Conservation (phyloP, 2,113 vertebrate species). For the Hymenochirus boettgeri region DNA sequence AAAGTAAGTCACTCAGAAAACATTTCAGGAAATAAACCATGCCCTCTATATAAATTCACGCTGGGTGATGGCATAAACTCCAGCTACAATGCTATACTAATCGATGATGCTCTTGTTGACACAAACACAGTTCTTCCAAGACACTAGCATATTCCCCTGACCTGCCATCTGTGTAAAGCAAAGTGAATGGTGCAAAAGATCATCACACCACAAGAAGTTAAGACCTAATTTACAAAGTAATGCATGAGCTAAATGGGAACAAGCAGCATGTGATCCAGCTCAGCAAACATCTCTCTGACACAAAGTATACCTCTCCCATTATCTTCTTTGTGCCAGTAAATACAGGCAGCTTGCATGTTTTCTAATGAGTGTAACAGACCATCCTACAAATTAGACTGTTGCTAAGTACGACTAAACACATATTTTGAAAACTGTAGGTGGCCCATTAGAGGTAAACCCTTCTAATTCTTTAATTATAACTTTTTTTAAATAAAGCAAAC, state of each 20-base stretch:
- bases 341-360: constrained; percentile 64
- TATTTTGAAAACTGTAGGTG: constrained; percentile 48
- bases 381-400: constrained; percentile 63
- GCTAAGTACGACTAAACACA: constrained; percentile 45
- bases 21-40: constrained; percentile 41
- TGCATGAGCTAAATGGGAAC: constrained; percentile 47
- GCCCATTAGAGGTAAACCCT: constrained; percentile 54
- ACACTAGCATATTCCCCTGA: constrained; percentile 33
- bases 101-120: constrained; percentile 49
- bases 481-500: constrained; percentile 57
- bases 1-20: constrained; percentile 53
- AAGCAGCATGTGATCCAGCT: constrained; percentile 49
- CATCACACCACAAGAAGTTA: constrained; percentile 37
- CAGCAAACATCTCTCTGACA: constrained; percentile 70
- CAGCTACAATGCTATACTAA: constrained; percentile 55
- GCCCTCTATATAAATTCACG: constrained; percentile 50
- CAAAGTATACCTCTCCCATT: constrained; percentile 46
- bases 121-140: constrained; percentile 46
- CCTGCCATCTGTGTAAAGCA: constrained; percentile 41
- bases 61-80: constrained; percentile 44
- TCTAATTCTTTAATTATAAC: constrained; percentile 58
- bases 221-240: constrained; percentile 53
- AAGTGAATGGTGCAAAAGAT: constrained; percentile 51
- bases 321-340: constrained; percentile 51
- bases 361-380: constrained; percentile 77